Base-by-base conservation (phyloP, 30 jellyfish, hydroid and myxozoan species). In the Turritopsis rubra region DNA sequence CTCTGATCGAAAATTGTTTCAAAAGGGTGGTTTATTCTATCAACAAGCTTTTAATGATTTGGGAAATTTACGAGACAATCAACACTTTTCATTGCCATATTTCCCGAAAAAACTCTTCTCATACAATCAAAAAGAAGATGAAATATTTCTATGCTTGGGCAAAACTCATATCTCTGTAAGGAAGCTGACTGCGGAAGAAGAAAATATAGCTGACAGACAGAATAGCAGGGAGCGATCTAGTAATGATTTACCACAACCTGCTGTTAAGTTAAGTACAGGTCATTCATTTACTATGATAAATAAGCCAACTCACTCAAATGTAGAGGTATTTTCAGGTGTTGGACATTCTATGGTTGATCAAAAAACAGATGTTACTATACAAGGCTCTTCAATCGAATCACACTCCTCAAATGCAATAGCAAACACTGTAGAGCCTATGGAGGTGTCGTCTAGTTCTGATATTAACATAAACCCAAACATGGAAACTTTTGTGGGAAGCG, bases 261-360 rank as follows among this genome's bases (percentile, higher is more conserved):
- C 28, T n/a, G 77, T 0, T 27, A n/a, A 16, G 0, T 7, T 68
- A 22, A 17, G 19, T 19, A 68, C 77, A 27, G 21, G 28, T 0
- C 77, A 68, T 1, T 68, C 77, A n/a, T 27, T n/a, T 68, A n/a
- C 77, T 27, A 68, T 68, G 77, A 41, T 41, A 41, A 41, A 41
- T 41, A 41, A 41, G 13, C 30, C 77, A 23, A 68, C 77, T n/a
- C 28, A 68, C 16, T 21, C 82, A 29, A 74, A 74, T n/a, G 71
- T 74, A 7, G 65, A 7, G 26, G 65, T n/a, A 23, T 74, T 74
- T 74, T 74, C 82, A 23, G 82, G 82, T 74, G 82, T 24, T 24
- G 82, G 82, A 68, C 77, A 68, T 74, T 74, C 53, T 23, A 74
- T 74, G 82, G 53, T 74, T 24, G 82, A 26, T 74, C 19, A 74